Conservation (phyloP, 2,888 invertebrate genomes). For the Spialia ferax region DNA sequence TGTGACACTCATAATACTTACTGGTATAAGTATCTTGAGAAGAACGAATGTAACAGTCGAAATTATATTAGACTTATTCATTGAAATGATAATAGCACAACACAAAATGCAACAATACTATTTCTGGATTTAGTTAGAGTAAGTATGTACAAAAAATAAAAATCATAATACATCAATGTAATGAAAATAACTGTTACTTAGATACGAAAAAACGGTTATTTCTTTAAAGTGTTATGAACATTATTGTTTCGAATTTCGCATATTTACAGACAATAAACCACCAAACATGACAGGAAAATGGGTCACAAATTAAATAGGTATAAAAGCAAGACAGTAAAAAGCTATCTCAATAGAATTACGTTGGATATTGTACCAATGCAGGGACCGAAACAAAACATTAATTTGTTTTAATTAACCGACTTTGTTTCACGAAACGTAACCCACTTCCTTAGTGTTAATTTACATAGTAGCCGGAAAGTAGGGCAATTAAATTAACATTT, state of each 20-base stretch:
- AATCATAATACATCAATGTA: too few species aligned
- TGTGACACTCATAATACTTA: slow-evolving; percentile 7
- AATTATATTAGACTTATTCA: neutral
- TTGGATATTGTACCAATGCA: neutral
- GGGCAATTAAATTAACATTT: slow-evolving; percentile 17
- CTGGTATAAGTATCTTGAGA: neutral
- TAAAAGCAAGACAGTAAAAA: neutral
- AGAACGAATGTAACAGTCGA: neutral
- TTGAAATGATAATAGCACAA: neutral
- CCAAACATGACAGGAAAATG: neutral
- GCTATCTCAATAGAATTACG: neutral
- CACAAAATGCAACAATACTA: too few species aligned
- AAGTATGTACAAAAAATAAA: too few species aligned
- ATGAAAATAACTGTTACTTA: too few species aligned
- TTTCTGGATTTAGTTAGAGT: too few species aligned
- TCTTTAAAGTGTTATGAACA: too few species aligned
- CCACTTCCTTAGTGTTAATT: slow-evolving; percentile 13
- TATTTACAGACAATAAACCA: too few species aligned
- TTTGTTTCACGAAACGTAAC: neutral
- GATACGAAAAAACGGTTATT: too few species aligned
- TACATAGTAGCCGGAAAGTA: slow-evolving; percentile 8
- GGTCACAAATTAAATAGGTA: neutral
- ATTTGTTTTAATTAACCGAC: slow-evolving; percentile 16
- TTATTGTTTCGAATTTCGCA: too few species aligned
- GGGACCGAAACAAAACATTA: slow-evolving; percentile 5